phyloP scores from a whole-genome alignment of 2,888 invertebrate species.

The Tetranychus truncatus region DNA sequence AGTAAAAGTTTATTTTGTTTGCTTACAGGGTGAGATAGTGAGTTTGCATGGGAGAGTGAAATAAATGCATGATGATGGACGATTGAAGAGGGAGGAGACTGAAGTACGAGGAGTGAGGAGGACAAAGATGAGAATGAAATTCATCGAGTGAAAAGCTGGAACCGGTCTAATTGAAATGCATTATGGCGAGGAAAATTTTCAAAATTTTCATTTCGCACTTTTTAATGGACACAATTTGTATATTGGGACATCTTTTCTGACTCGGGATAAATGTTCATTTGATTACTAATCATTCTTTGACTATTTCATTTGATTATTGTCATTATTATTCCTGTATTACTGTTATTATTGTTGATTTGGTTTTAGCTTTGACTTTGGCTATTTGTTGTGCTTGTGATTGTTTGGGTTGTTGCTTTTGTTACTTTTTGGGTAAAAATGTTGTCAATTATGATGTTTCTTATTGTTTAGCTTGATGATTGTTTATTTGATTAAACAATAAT shows the following conservation, averaged over 20 bases:
- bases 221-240: no score
- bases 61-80: no score
- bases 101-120: neutral
- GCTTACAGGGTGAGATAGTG: no score
- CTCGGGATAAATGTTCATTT: no score
- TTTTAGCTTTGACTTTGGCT: neutral
- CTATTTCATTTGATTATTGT: neutral
- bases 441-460: neutral
- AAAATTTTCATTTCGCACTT: neutral
- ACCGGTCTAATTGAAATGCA: neutral
- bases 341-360: neutral
- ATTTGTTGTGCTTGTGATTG: neutral
- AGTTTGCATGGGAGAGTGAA: no score
- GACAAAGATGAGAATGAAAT: neutral
- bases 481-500: neutral
- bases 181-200: neutral
- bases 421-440: neutral
- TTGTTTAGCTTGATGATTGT: neutral
- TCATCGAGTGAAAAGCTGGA: neutral
- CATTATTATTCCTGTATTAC: neutral
- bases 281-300: neutral
- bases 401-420: neutral
- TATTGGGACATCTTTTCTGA: no score
- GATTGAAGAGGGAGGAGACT: neutral
- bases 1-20: no score